phyloP scores from a whole-genome alignment of 2,113 vertebrate genomes.

The Lynx canadensis region DNA sequence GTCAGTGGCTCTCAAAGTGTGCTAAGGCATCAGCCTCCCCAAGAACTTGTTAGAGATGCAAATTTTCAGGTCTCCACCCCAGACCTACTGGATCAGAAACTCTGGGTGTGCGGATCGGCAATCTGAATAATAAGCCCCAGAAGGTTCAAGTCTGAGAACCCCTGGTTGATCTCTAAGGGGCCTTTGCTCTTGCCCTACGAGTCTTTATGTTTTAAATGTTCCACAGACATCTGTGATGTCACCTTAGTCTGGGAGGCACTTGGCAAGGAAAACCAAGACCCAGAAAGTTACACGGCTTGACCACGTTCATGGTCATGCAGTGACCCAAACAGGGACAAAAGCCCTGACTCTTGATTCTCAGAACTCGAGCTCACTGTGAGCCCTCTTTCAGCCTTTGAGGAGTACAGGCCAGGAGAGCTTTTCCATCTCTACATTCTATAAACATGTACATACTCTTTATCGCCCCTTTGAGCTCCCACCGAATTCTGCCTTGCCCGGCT shows the following conservation, averaged over 20 bases:
- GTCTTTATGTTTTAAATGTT: neutral
- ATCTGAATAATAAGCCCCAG: neutral
- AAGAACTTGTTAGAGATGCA: neutral
- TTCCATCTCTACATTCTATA: neutral
- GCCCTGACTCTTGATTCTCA: neutral
- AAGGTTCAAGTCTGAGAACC: neutral
- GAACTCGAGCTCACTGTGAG: neutral
- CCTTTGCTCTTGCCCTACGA: neutral
- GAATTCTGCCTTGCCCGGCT: neutral
- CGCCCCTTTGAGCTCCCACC: neutral
- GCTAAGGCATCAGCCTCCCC: neutral
- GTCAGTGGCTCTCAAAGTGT: neutral
- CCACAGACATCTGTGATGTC: neutral
- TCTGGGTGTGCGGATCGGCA: neutral
- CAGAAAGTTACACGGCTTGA: neutral
- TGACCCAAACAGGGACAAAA: neutral
- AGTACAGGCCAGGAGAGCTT: neutral
- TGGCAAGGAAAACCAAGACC: slow-evolving; percentile 11
- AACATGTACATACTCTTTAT: slow-evolving; percentile 14
- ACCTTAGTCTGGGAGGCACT: neutral
- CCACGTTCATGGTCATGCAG: neutral
- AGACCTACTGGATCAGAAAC: neutral
- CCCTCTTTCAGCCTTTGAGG: neutral
- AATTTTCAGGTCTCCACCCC: neutral
- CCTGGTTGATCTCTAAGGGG: neutral